Evolutionary conservation across 2,888 invertebrate species (phyloP).

Genomic region (Halictus quadricinctus): DNA sequence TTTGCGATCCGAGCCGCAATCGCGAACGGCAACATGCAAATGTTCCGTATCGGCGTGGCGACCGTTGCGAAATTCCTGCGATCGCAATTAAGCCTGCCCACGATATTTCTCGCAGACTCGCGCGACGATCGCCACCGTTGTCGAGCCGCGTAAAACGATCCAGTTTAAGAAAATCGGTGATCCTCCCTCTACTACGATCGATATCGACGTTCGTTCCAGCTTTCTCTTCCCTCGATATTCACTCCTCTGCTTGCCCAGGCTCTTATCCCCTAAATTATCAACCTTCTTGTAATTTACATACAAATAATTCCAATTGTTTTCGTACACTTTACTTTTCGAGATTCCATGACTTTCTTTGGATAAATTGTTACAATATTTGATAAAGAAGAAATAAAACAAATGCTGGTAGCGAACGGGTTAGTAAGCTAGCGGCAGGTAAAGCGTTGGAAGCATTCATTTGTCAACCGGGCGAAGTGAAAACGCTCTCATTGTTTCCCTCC

Average conservation of each 20-base stretch:
- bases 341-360: too few species aligned
- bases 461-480: too few species aligned
- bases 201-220: conserved; percentile 10
- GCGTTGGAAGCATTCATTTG: too few species aligned
- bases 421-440: too few species aligned
- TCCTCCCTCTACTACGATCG: conserved; percentile 20
- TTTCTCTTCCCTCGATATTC: background rate
- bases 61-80: conserved; percentile 44
- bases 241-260: background rate
- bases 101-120: background rate
- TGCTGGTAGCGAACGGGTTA: too few species aligned
- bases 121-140: background rate
- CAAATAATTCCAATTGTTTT: too few species aligned
- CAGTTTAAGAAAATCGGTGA: conserved; percentile 22
- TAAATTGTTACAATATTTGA: too few species aligned
- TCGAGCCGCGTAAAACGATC: conserved; percentile 1
- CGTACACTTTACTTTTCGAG: too few species aligned
- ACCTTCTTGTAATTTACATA: too few species aligned
- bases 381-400: too few species aligned
- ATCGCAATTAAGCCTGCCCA: conserved; percentile 53
- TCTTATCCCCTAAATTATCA: too few species aligned
- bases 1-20: conserved; percentile 61
- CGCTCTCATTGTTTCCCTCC: too few species aligned
- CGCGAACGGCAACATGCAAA: conserved; percentile 59
- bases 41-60: conserved; percentile 36